Evolutionary conservation across 53 echinoderm and acorn worm species (phyloP), one percentile per base, ranked within the genome.

Genomic region (Arbacia lixula): DNA sequence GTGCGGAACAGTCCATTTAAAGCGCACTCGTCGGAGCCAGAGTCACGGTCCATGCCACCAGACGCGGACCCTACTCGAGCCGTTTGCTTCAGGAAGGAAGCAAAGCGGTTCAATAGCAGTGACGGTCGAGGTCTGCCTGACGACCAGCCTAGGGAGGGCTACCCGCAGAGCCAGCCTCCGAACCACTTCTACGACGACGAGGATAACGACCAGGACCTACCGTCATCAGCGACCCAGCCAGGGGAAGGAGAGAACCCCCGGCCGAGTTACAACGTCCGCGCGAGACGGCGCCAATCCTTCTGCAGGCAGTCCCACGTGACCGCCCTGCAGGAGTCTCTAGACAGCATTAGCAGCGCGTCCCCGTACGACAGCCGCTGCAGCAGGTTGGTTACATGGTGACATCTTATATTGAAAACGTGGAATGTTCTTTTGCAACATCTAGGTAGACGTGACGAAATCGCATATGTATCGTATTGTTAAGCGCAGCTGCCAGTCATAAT

Each of bases 1-100:
- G 92, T 93, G 14, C 91, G 88, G 36, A 99, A 92, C 75, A 99
- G 99, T 66, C 99, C 99, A 17, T 99, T 90, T 85, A 86, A 32
- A 17, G 89, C 91, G n/a, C 83, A 85, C 4, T 89, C 91, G 3
- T 68, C 82, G 16, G 30, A 31, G 32, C 37, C 85, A 68, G 87
- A 71, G 51, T 63, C 76, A 68, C 57, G 89, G 83, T 53, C 85
- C 4, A 50, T 76, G 35, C 36, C 84, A 9, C 58, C 65, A 22
- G 57, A 12, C 12, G n/a, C 60, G 35, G 33, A 42, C 17, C 60
- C 71, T 12, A n/a, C 54, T 29, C 82, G 82, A 11, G 28, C 63
- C 9, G 64, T 81, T 21, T 81, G 82, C 64, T 63, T 81, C 50
- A 28, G 25, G 17, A 38, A 81, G 12, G 82, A 81, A 49, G 63